These are phyloP conservation scores for Acanthoscelides obtectus DNA, from an alignment of 2,888 invertebrate species.

Conservation along the genomic window DNA sequence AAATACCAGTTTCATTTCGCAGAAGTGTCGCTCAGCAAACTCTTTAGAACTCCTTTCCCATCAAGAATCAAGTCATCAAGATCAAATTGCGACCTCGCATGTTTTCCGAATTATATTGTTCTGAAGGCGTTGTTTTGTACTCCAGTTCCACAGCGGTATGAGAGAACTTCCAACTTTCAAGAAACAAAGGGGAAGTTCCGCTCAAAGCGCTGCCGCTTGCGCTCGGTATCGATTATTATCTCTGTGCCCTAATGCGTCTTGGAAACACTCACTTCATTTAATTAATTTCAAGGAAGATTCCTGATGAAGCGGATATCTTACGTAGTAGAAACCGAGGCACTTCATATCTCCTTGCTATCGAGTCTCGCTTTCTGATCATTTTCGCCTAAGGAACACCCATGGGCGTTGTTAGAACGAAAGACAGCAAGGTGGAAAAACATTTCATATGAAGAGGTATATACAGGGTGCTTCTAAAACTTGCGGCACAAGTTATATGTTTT, in stretches of 20 bases:
- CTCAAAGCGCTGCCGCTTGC: slow-evolving; percentile 1
- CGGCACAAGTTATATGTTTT: too few relatives aligned
- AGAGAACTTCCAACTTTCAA: not conserved
- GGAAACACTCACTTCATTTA: slow-evolving; percentile 37
- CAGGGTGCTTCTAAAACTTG: too few relatives aligned
- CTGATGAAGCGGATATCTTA: slow-evolving; percentile 38
- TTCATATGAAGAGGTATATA: too few relatives aligned
- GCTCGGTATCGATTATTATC: slow-evolving; percentile 32
- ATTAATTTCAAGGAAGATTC: slow-evolving; percentile 31
- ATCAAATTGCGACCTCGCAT: not conserved
- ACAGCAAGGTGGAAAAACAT: too few relatives aligned
- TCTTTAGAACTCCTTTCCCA: not conserved
- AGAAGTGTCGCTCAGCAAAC: not conserved
- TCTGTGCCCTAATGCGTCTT: slow-evolving; percentile 29
- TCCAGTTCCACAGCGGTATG: not conserved
- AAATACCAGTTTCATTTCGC: too few relatives aligned
- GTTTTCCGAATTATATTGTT: not conserved
- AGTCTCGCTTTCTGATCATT: not conserved
- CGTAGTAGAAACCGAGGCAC: slow-evolving; percentile 27
- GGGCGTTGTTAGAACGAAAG: too few relatives aligned
- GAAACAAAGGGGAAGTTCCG: slow-evolving; percentile 13
- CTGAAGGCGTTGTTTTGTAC: not conserved
- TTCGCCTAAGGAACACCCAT: not conserved
- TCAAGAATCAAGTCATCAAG: not conserved
- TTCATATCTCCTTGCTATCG: slow-evolving; percentile 21